Conservation (phyloP, 2,113 vertebrate genomes). For the Cryptomyrus ogoouensis region DNA sequence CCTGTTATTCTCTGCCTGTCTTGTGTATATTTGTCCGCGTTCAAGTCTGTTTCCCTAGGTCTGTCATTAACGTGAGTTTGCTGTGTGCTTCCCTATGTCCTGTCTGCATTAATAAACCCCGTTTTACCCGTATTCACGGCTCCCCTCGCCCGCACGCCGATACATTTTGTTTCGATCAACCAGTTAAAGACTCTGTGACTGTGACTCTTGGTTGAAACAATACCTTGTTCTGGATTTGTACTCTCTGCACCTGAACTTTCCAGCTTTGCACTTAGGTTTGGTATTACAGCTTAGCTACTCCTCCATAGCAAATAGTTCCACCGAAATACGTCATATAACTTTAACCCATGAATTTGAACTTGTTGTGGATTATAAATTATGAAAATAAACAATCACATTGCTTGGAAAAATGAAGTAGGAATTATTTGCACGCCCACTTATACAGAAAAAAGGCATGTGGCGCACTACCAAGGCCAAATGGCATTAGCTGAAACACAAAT, state of each 20-base stretch:
- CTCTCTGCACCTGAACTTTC: not conserved
- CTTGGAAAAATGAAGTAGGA: not conserved
- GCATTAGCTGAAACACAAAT: not conserved
- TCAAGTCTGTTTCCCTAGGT: no score
- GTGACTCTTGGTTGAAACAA: not conserved
- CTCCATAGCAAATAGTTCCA: not conserved
- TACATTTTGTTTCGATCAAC: not conserved
- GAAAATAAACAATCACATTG: not conserved
- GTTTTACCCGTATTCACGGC: no score
- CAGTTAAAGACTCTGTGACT: not conserved
- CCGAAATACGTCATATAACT: not conserved
- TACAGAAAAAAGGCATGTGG: not conserved
- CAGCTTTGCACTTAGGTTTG: not conserved
- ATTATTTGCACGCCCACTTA: not conserved
- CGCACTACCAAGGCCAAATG: not conserved
- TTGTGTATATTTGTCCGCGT: no score
- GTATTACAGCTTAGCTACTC: not conserved
- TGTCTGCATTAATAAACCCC: no score
- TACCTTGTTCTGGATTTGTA: not conserved
- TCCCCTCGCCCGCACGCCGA: no score
- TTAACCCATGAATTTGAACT: not conserved
- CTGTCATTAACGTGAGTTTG: no score
- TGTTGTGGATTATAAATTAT: not conserved
- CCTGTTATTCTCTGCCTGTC: no score
- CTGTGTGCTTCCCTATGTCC: no score